A percentile compares a stretch with the other conserved stretches of the same genome.
Evolutionary conservation across 2,888 invertebrate species (phyloP).

Genomic region (Drosophila cognata): DNA sequence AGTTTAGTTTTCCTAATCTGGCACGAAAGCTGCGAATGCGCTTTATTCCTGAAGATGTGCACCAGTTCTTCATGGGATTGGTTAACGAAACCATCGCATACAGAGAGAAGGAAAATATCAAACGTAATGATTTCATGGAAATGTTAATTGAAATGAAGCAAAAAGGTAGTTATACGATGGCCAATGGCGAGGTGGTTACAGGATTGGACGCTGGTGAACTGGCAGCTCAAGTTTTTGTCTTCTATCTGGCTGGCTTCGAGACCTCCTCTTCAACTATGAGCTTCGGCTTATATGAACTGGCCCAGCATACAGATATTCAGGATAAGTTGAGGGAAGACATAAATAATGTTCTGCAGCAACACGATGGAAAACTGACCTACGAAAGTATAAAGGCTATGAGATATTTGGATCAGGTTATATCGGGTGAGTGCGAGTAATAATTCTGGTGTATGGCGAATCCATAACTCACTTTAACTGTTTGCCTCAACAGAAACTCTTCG

Average conservation of each 20-base stretch:
- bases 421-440: conserved; percentile 77
- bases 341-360: conserved; percentile 77
- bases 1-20: too few species aligned
- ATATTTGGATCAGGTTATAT: conserved; percentile 85
- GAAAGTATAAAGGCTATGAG: conserved; percentile 82
- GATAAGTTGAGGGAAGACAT: conserved; percentile 85
- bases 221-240: too few species aligned
- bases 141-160: conserved; percentile 84
- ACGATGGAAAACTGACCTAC: conserved; percentile 84
- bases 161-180: too few species aligned
- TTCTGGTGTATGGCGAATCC: not conserved
- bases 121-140: conserved; percentile 86
- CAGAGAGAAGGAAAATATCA: conserved; percentile 80
- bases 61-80: conserved; percentile 79
- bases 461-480: not conserved
- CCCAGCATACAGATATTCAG: conserved; percentile 85
- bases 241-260: conserved; percentile 86
- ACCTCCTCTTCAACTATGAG: conserved; percentile 86
- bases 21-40: conserved; percentile 69
- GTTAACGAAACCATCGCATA: conserved; percentile 83
- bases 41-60: conserved; percentile 65
- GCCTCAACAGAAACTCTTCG: not conserved
- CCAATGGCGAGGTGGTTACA: conserved; percentile 74
- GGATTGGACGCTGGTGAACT: too few species aligned
- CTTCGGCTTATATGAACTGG: conserved; percentile 85